phyloP scores from a whole-genome alignment of 2,888 invertebrate species.

The Erannis defoliaria region DNA sequence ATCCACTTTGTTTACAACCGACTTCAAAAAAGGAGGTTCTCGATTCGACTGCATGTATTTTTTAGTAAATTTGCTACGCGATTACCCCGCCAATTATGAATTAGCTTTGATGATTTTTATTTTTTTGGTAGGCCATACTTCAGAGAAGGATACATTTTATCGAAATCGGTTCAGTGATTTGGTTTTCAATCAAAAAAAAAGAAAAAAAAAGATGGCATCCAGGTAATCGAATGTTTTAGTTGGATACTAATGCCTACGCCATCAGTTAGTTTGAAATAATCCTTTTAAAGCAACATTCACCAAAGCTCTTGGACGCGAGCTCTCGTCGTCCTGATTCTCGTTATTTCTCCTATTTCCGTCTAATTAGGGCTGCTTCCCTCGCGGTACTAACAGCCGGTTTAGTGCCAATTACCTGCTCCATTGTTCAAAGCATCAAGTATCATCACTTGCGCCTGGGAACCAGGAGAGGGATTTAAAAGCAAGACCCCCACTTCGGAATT shows the following conservation, averaged over 20 bases:
- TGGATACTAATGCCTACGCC: background rate
- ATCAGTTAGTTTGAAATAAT: constrained; percentile 2
- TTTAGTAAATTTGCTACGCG: too few relatives aligned
- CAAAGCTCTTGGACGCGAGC: constrained; percentile 15
- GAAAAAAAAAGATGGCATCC: too few relatives aligned
- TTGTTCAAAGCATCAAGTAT: constrained; percentile 72
- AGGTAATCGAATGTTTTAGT: too few relatives aligned
- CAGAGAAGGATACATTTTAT: too few relatives aligned
- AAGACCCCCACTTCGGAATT: constrained; percentile 45
- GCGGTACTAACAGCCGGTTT: constrained; percentile 70
- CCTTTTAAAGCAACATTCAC: constrained; percentile 21
- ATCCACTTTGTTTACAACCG: too few relatives aligned
- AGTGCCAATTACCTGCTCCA: constrained; percentile 77
- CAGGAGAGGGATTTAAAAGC: constrained; percentile 55
- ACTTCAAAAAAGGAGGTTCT: too few relatives aligned
- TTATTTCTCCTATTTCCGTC: constrained; percentile 66
- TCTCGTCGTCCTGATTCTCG: constrained; percentile 31
- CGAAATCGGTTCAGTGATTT: too few relatives aligned
- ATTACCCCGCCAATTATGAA: too few relatives aligned
- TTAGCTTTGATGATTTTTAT: too few relatives aligned
- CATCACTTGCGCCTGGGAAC: constrained; percentile 49
- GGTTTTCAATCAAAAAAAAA: too few relatives aligned
- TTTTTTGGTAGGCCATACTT: too few relatives aligned
- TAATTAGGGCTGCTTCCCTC: constrained; percentile 67
- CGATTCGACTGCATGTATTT: too few relatives aligned